Evolutionary conservation across 2,797 vertebrate genomes (phyloP).

Genomic region (Trematomus bernacchii): DNA sequence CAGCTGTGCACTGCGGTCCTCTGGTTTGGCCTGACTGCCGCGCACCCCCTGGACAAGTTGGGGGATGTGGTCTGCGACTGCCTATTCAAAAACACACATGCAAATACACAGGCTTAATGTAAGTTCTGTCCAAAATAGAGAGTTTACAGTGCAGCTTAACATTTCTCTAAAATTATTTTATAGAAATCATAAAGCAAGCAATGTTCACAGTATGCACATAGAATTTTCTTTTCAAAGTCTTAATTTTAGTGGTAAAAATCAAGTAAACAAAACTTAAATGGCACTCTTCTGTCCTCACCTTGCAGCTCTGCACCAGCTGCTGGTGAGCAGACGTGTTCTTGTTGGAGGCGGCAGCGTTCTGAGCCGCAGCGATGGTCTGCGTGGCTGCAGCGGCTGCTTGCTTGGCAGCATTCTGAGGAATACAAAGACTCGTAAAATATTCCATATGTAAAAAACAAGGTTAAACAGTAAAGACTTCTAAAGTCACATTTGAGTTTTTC

Average conservation of each 20-base stretch:
- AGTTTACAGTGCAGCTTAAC: constrained; percentile 4
- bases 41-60: constrained; percentile 97
- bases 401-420: constrained; percentile 93
- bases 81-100: constrained; percentile 75
- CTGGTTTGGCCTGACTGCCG: constrained; percentile 95
- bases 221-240: too few species aligned
- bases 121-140: constrained; percentile 5
- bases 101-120: not conserved
- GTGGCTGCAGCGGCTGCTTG: constrained; percentile 97
- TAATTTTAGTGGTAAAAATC: not conserved
- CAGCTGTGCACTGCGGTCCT: constrained; percentile 95
- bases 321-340: constrained; percentile 97
- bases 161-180: not conserved
- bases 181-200: not conserved
- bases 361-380: constrained; percentile 96
- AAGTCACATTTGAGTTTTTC: not conserved
- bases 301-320: constrained; percentile 98
- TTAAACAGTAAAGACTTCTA: not conserved
- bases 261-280: not conserved
- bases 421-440: constrained; percentile 3
- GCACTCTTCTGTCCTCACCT: constrained; percentile 83
- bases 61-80: constrained; percentile 97
- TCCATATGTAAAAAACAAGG: not conserved
- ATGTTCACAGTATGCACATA: not conserved
- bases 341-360: constrained; percentile 96